Conservation (phyloP, 2,888 invertebrate species). For the Nesidiocoris tenuis region DNA sequence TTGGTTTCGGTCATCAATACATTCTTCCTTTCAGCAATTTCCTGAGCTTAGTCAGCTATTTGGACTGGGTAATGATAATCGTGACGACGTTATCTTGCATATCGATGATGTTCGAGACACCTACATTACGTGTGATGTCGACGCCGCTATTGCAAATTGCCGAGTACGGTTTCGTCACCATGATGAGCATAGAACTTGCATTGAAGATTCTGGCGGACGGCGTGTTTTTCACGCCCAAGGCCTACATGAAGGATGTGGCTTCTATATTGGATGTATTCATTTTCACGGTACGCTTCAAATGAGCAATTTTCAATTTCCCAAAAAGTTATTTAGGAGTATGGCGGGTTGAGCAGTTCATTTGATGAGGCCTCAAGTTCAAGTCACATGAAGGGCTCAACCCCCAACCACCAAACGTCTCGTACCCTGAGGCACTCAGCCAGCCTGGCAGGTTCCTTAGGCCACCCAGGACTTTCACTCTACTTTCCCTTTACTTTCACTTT, state of each 20-base stretch:
- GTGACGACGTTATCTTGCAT: slow-evolving; percentile 95
- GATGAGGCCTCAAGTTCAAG: too few relatives aligned
- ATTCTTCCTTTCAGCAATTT: slow-evolving; percentile 74
- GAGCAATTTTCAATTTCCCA: neutral
- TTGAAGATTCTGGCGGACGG: slow-evolving; percentile 97
- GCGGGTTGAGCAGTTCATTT: too few relatives aligned
- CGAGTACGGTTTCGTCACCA: slow-evolving; percentile 96
- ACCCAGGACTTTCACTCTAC: too few relatives aligned
- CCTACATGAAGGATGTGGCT: slow-evolving; percentile 95
- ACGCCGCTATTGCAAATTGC: slow-evolving; percentile 89
- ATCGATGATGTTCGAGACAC: slow-evolving; percentile 99
- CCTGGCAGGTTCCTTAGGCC: too few relatives aligned
- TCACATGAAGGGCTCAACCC: too few relatives aligned
- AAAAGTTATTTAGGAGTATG: too few relatives aligned
- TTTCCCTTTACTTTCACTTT: too few relatives aligned
- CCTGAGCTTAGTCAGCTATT: slow-evolving; percentile 93
- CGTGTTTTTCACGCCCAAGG: slow-evolving; percentile 97
- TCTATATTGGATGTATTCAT: slow-evolving; percentile 96
- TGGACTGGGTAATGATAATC: slow-evolving; percentile 99
- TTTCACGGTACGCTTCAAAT: slow-evolving; percentile 72
- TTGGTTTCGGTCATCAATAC: too few relatives aligned
- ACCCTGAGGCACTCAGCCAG: too few relatives aligned
- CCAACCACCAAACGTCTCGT: too few relatives aligned
- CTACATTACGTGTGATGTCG: slow-evolving; percentile 89
- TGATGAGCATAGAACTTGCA: slow-evolving; percentile 95